Evolutionary conservation across 2,113 vertebrate species (phyloP), one percentile per base, ranked within the genome.

Genomic region (Caranx melampygus): DNA sequence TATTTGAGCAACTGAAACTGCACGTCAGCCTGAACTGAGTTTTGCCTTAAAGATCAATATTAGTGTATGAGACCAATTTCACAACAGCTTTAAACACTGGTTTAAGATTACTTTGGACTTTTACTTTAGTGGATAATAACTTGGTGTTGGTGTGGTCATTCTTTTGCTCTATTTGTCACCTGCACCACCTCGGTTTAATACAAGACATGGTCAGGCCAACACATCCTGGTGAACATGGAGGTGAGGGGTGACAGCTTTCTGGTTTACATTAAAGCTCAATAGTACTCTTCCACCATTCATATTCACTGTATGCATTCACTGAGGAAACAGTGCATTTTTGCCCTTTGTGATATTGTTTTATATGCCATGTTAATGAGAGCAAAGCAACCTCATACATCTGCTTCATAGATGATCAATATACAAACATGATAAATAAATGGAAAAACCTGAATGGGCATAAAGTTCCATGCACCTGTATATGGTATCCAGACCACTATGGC

Each of bases 1-100:
- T 59, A 65, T 84, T 69, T 44, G 14, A 73, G 20, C 3, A 33
- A 66, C 26, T 33, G 21, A 66, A 61, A 54, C 40, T 42, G 33
- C 16, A 21, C 10, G 26, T 74, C 44, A 66, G 40, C 42, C 47
- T 52, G 12, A 72, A 59, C 12, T 37, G 20, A 61, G 13, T 16
- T 70, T 70, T 34, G 11, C 31, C 18, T 52, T 7, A 49, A 8
- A 42, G 14, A 59, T 76, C 33, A 12, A 49, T 70, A 54, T 33
- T 10, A 14, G 6, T 59, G 33, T 54, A 47, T n/a, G 37, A 40
- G 49, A 63, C n/a, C 4, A 16, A 35, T 40, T 72, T 76, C 12
- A 51, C 20, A 63, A 62, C 31, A 74, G 59, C 16, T 26, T 62
- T 34, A 26, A 60, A 62, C 51, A 35, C 47, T 60, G 8, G 26